These are phyloP conservation scores for Microtus oregoni DNA, from an alignment of 2,113 vertebrate species.

Conservation along the genomic window DNA sequence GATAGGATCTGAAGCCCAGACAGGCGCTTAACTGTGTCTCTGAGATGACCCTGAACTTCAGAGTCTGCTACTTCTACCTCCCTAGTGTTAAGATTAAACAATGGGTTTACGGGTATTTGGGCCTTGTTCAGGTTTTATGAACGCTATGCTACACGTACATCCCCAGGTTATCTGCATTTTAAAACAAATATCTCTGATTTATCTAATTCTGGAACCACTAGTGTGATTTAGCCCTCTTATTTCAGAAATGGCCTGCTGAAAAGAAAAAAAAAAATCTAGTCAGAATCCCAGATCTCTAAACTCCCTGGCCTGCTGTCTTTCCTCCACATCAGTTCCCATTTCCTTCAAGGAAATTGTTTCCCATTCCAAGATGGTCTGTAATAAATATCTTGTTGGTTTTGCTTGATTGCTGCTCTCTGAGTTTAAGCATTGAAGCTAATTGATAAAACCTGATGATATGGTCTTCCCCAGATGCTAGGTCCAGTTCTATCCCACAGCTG, in stretches of 20 bases:
- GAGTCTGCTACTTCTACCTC: too few species aligned
- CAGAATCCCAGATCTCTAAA: neutral
- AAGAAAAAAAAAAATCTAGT: neutral
- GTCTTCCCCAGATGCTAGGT: neutral
- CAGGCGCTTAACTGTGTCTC: neutral
- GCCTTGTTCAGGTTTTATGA: neutral
- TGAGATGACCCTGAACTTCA: too few species aligned
- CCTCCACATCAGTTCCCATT: neutral
- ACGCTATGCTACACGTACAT: neutral
- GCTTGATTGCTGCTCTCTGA: neutral
- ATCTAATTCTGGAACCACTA: neutral
- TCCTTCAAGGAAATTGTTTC: neutral
- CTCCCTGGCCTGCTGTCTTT: neutral
- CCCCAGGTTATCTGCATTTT: neutral
- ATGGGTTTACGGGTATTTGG: neutral
- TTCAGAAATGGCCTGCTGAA: neutral
- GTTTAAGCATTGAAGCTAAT: neutral
- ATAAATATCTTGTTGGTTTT: neutral
- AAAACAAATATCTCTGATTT: neutral
- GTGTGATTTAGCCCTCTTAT: neutral
- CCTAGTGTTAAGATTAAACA: too few species aligned
- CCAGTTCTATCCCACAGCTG: neutral
- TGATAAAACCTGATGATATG: neutral
- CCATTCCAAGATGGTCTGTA: neutral
- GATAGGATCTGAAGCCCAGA: too few species aligned